phyloP scores from a whole-genome alignment of 2,888 invertebrate genomes.

The Zaprionus lineosus region DNA sequence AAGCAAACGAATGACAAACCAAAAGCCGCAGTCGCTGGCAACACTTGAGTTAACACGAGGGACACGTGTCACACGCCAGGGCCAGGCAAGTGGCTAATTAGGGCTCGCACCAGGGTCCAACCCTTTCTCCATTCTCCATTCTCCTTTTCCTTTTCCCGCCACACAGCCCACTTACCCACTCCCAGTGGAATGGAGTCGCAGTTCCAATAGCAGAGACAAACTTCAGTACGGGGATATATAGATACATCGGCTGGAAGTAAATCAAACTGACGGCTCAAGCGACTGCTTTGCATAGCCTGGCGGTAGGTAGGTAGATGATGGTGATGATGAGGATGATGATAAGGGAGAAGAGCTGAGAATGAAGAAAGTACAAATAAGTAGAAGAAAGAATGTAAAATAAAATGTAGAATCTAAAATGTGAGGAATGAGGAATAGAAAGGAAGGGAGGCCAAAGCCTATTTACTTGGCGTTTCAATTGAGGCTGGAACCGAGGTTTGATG shows the following conservation, averaged over 20 bases:
- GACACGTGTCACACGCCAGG: slow-evolving; percentile 51
- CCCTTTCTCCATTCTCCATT: neutral
- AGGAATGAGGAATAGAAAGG: too few species aligned
- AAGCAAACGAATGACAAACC: slow-evolving; percentile 47
- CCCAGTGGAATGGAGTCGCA: neutral
- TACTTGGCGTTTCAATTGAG: neutral
- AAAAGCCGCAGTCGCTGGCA: slow-evolving; percentile 49
- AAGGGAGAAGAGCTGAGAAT: neutral
- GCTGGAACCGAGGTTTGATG: neutral
- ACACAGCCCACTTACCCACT: neutral
- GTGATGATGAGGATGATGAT: neutral
- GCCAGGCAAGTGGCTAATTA: slow-evolving; percentile 61
- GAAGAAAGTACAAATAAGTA: too few species aligned
- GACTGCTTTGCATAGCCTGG: slow-evolving; percentile 17
- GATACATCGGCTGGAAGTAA: slow-evolving; percentile 31
- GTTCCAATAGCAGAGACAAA: too few species aligned
- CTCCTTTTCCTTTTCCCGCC: neutral
- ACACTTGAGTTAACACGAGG: slow-evolving; percentile 67
- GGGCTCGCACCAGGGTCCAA: slow-evolving; percentile 15
- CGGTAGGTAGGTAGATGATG: neutral
- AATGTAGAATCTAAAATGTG: too few species aligned
- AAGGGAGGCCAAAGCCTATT: too few species aligned
- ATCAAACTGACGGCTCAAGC: slow-evolving; percentile 43
- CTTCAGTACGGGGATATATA: too few species aligned
- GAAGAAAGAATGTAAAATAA: too few species aligned